Evolutionary conservation across 1,140 invertebrate species (phyloP).

Genomic region (Drosophila kanapiae): DNA sequence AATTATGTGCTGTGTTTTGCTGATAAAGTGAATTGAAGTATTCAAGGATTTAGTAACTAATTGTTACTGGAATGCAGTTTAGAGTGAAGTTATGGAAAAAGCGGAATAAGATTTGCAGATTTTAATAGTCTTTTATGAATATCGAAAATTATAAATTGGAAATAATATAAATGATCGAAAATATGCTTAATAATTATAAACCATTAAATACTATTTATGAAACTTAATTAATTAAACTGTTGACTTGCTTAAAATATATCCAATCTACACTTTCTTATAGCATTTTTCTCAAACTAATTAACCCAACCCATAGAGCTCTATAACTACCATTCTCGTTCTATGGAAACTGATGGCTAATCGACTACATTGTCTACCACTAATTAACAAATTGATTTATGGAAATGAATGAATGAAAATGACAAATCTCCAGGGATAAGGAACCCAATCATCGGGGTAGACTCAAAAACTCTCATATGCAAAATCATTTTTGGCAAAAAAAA

Average conservation of each 20-base stretch:
- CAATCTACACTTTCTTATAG: background rate
- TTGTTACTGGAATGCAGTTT: background rate
- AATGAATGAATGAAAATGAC: conserved; percentile 82
- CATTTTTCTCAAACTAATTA: conserved; percentile 11
- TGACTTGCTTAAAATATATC: background rate
- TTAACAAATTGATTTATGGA: conserved; percentile 85
- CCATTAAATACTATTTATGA: no score
- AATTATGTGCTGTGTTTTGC: background rate
- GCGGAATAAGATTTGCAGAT: background rate
- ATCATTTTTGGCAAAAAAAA: conserved; percentile 42
- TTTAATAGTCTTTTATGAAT: background rate
- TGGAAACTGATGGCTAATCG: conserved; percentile 53
- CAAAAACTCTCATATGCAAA: conserved; percentile 43
- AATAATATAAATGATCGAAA: no score
- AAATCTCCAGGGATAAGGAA: conserved; percentile 56
- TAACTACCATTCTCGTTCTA: background rate
- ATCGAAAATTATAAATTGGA: background rate
- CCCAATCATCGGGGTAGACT: conserved; percentile 38
- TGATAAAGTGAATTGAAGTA: conserved; percentile 14
- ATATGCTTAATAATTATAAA: no score
- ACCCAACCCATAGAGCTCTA: background rate
- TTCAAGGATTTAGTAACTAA: background rate
- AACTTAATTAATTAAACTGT: no score
- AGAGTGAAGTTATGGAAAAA: background rate
- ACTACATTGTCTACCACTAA: conserved; percentile 62